Base-by-base conservation (phyloP, 1,140 invertebrate species). In the Neuroterus valhalla region DNA sequence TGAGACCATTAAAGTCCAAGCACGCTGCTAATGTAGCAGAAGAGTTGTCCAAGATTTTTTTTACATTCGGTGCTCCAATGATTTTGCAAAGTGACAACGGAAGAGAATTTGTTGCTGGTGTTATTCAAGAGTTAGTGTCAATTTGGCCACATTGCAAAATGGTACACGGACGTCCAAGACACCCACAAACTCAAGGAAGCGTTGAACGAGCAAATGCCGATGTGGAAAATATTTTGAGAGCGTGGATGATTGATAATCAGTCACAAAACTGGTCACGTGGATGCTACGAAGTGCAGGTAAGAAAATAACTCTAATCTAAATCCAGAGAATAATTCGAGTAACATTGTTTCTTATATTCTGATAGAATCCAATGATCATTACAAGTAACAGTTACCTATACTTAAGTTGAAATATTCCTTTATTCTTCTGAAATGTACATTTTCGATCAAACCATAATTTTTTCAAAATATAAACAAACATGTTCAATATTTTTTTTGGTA, bases 21-120 rank as follows among this genome's bases (percentile, higher is more conserved):
- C 42, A 70, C 31, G 86, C 82, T 14, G 76, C 81, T 66, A 85
- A 89, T 83, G 86, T 90, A 23, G 83, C 82, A 17, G 78, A 77
- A 44, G 71, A 89, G 17, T 68, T 89, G 12, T 21, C 87, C 87
- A 3, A 83, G 88, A 70, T 90, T 70, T 89, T 90, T 84, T 75
- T 81, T 43, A 74, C 84, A 80, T 83, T 88, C 81, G 84, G 85
- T 23, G 82, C 82, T 70, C 86, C 86, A 26, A 45, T 50, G 43
- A 88, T 90, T 17, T 17, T 48, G 45, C 45, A 48, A 17, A 48
- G 44, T 12, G 44, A 45, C 11, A 45, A 3, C 15, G 44, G 44
- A 11, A 11, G 44, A 45, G 44, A 45, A 45, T 45, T 45, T 45
- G 44, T 45, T 45, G 44, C 44, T 45, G 3, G 2, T 3, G 44